Evolutionary conservation across 2,888 invertebrate species (phyloP), one percentile per base, ranked within the genome.

Genomic region (Ectropis crepuscularia): DNA sequence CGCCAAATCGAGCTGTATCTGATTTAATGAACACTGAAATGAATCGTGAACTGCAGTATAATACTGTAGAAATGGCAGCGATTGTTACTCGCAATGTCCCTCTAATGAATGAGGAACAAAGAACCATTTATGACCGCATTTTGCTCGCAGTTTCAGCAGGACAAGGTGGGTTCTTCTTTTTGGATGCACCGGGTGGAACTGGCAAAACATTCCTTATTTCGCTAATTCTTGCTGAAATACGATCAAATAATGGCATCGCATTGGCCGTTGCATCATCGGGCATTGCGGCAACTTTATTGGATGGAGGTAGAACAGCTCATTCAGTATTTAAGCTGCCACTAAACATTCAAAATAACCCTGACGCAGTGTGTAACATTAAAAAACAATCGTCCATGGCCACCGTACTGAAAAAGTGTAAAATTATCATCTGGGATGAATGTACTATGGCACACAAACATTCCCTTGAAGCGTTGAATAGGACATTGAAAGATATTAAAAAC

Each of bases 361-460:
- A 72, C 38, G 70, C 74, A 42, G 9, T 9, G 9, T 42, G n/a
- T n/a, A n/a, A n/a, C n/a, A n/a, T n/a, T n/a, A 42, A 42, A 42
- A 42, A 42, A 42, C 42, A 42, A 42, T 42, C 6, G 6, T 8
- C 42, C 42, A 42, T 42, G 42, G 42, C 42, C 42, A 42, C 42
- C 6, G 42, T 42, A 10, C 59, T 73, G 63, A 70, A 65, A 67
- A 69, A 70, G 55, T 74, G 76, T 61, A 74, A 76, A 65, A 65
- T 69, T 62, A 70, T 72, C 28, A 61, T 70, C 42, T 70, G 66
- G 63, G 67, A 69, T 65, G 71, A 73, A 70, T 68, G 72, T 67
- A 68, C 72, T 75, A 69, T 73, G 70, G 69, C 71, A 50, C 67
- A 70, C 68, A 71, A 70, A 67, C 63, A 69, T 70, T 70, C 68